Conservation (phyloP, 2,888 invertebrate genomes). For the Tetranychus piercei region DNA sequence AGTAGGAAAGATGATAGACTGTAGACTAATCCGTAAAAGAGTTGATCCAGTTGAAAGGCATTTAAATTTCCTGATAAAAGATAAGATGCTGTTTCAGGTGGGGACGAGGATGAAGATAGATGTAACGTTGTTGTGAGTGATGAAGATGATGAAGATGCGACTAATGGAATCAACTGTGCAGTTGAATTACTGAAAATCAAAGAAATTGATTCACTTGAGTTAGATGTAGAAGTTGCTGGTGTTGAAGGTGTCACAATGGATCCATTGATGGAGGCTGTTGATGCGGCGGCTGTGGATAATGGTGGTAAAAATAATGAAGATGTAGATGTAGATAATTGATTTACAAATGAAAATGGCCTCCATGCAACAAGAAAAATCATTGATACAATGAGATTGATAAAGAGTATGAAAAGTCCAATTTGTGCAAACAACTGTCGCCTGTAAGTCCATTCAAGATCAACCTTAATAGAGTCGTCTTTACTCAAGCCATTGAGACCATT, state of each 20-base stretch:
- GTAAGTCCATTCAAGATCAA: neutral
- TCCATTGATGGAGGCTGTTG: neutral
- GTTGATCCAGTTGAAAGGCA: neutral
- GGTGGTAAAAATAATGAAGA: neutral
- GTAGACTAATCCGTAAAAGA: neutral
- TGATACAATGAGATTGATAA: slow-evolving; percentile 4
- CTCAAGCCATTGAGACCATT: neutral
- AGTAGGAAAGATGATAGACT: neutral
- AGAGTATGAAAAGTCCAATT: neutral
- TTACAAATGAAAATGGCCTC: neutral
- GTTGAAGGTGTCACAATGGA: neutral
- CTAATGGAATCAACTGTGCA: neutral
- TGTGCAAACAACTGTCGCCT: neutral
- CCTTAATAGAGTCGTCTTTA: neutral
- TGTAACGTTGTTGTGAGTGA: neutral
- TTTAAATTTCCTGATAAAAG: neutral
- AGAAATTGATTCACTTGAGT: neutral
- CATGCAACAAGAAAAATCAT: neutral
- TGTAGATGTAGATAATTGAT: neutral
- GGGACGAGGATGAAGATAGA: neutral
- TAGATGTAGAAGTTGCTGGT: neutral
- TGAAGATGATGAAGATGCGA: neutral
- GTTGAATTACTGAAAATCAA: neutral
- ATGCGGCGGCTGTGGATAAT: neutral
- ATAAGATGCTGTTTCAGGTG: neutral